Evolutionary conservation across 2,113 vertebrate species (phyloP).

Genomic region (Leucopsar rothschildi): DNA sequence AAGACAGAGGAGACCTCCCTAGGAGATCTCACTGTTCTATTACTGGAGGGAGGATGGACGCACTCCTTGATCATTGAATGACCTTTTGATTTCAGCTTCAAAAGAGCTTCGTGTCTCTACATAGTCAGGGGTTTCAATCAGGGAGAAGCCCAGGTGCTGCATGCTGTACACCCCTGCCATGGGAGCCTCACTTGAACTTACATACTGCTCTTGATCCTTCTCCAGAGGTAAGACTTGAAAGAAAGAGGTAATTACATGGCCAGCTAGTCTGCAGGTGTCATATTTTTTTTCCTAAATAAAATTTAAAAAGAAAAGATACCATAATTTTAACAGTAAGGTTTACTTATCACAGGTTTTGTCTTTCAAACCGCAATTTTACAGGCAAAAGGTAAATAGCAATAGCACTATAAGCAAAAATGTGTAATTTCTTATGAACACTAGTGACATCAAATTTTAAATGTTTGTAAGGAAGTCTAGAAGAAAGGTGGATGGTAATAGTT

Average conservation of each 20-base stretch:
- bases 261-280: not conserved
- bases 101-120: not conserved
- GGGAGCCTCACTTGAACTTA: not conserved
- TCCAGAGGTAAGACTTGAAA: not conserved
- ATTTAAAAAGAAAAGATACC: not conserved
- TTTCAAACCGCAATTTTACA: not conserved
- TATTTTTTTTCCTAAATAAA: not conserved
- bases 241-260: not conserved
- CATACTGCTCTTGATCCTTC: fast-evolving
- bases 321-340: not conserved
- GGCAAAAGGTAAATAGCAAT: not conserved
- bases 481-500: not conserved
- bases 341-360: not conserved
- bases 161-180: not conserved
- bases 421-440: not conserved
- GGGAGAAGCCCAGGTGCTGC: not conserved
- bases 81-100: slow-evolving; percentile 17
- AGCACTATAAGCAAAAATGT: not conserved
- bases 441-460: not conserved
- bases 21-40: not conserved
- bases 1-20: not conserved
- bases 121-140: not conserved
- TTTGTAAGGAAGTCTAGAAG: not conserved
- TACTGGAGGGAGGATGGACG: not conserved
- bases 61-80: not conserved